Evolutionary conservation across 2,888 invertebrate species (phyloP).

Genomic region (Trachelus stipa): DNA sequence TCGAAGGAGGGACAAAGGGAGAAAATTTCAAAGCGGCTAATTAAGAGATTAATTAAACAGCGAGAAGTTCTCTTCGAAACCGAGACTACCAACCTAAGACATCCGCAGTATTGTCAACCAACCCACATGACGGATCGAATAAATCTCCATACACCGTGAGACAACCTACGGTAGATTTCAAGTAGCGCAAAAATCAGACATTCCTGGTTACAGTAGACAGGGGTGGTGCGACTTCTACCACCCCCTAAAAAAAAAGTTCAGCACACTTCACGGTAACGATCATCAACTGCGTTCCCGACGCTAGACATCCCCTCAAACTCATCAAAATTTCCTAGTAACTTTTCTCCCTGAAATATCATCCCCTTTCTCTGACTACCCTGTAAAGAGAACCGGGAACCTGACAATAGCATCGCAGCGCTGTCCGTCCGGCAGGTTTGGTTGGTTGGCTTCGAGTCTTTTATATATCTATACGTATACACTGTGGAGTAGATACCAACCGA

Average conservation of each 20-base stretch:
- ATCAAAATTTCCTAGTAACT: background rate
- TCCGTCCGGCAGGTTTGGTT: slow-evolving; percentile 30
- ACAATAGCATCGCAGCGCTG: slow-evolving; percentile 41
- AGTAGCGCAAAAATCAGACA: background rate
- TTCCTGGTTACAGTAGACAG: background rate
- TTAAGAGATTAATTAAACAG: background rate
- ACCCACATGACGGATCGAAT: background rate
- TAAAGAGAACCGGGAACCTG: slow-evolving; percentile 22
- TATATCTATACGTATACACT: background rate
- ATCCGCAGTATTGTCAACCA: background rate
- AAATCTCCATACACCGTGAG: background rate
- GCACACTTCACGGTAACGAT: background rate
- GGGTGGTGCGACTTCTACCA: background rate
- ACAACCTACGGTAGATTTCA: background rate
- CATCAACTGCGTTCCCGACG: background rate
- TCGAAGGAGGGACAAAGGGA: background rate
- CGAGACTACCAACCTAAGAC: background rate
- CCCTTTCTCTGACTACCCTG: background rate
- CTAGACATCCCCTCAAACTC: background rate
- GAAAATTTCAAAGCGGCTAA: background rate
- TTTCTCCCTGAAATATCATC: background rate
- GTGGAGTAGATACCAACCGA: slow-evolving; percentile 26
- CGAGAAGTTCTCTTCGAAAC: background rate
- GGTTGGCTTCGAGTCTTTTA: slow-evolving; percentile 2
- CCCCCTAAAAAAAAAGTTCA: background rate